These are phyloP conservation scores for Drosophila truncata DNA, from an alignment of 1,140 invertebrate species.

Conservation along the genomic window DNA sequence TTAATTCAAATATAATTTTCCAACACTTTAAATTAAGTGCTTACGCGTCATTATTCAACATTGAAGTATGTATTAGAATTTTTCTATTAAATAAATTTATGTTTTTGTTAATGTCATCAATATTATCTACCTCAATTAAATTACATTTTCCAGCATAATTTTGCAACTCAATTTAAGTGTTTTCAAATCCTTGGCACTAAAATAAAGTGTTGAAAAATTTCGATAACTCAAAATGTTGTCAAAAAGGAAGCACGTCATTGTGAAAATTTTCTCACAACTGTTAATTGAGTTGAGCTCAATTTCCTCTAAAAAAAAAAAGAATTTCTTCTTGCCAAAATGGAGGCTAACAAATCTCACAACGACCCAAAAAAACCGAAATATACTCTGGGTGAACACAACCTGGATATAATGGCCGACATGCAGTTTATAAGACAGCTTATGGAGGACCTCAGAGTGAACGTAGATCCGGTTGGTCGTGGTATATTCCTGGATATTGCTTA, in stretches of 20 bases:
- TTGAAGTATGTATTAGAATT: background rate
- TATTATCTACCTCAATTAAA: background rate
- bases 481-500: constrained; percentile 17
- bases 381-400: background rate
- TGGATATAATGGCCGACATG: constrained; percentile 2
- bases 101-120: background rate
- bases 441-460: background rate
- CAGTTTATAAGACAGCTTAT: background rate
- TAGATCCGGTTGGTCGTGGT: background rate
- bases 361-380: background rate
- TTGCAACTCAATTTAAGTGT: background rate
- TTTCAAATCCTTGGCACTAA: background rate
- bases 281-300: background rate
- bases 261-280: background rate
- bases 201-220: background rate
- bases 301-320: background rate
- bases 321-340: background rate
- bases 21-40: no score
- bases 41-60: background rate
- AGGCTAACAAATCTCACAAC: rapidly evolving
- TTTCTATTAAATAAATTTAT: background rate
- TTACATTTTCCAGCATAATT: background rate
- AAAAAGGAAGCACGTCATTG: background rate
- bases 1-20: background rate
- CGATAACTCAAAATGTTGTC: background rate